Conservation (phyloP, 2,113 vertebrate species). For the Podilymbus podiceps region DNA sequence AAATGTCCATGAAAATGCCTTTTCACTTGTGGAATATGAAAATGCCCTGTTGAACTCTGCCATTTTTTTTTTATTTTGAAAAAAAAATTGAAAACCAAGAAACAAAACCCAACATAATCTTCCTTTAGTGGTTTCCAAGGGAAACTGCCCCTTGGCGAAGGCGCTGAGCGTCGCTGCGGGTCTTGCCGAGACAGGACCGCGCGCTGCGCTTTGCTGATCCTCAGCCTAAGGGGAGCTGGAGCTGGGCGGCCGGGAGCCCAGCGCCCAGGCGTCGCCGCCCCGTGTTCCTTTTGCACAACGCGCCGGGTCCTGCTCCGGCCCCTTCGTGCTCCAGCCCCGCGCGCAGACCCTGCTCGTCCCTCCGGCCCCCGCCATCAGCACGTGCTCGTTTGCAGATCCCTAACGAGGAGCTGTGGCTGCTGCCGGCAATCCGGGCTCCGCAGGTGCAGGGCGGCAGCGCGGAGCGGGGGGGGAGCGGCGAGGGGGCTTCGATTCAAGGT, state of each 20-base stretch:
- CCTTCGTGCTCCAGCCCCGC: rapidly evolving
- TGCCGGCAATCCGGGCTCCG: background rate
- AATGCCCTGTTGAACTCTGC: background rate
- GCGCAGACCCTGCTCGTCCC: rapidly evolving
- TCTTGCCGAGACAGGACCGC: background rate
- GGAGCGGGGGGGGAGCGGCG: background rate
- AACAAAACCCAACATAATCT: background rate
- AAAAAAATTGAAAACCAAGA: too few species aligned
- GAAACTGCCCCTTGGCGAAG: background rate
- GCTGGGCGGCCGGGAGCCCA: too few species aligned
- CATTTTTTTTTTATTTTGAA: too few species aligned
- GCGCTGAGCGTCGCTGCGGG: background rate
- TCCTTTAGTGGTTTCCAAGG: background rate
- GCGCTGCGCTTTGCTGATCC: background rate
- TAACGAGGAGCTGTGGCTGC: background rate
- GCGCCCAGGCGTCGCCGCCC: too few species aligned
- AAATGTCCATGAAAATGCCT: background rate
- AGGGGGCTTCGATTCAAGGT: slow-evolving; percentile 78
- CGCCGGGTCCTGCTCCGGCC: background rate
- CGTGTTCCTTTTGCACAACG: too few species aligned
- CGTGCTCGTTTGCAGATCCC: background rate
- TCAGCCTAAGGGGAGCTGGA: too few species aligned
- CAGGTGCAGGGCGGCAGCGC: background rate
- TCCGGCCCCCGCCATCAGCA: rapidly evolving
- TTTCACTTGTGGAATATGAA: background rate